These are phyloP conservation scores for Clupea harengus DNA, from an alignment of 2,113 vertebrate species.

Conservation along the genomic window DNA sequence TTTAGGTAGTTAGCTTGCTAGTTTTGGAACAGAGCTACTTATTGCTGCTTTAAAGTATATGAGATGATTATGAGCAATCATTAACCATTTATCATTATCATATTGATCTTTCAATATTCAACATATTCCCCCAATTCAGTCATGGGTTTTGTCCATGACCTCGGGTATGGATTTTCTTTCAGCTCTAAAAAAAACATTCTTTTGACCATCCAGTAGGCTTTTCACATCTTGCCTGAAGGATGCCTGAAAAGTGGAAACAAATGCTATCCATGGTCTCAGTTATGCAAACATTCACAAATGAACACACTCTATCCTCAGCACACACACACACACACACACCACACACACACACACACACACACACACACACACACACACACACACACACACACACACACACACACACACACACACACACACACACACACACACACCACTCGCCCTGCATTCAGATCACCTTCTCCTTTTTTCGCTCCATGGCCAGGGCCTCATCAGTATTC, in stretches of 20 bases:
- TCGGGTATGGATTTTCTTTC: not conserved
- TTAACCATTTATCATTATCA: not conserved
- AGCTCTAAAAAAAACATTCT: not conserved
- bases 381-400: not conserved
- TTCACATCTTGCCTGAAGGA: conserved; percentile 10
- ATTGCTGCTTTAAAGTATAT: too few species aligned
- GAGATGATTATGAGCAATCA: not conserved
- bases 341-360: not conserved
- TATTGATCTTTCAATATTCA: not conserved
- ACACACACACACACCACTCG: conserved; percentile 20
- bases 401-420: conserved; percentile 16
- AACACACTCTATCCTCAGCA: not conserved
- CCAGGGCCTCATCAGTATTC: conserved; percentile 47
- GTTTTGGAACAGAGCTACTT: too few species aligned
- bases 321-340: conserved; percentile 6
- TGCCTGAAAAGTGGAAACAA: not conserved
- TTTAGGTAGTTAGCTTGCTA: too few species aligned
- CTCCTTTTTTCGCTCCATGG: conserved; percentile 20
- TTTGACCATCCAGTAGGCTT: not conserved
- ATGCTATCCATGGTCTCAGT: not conserved
- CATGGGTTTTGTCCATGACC: not conserved
- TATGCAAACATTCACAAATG: conserved; percentile 10
- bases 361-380: conserved; percentile 14
- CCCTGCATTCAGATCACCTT: conserved; percentile 4
- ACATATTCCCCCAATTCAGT: not conserved